Base-by-base conservation (phyloP, 2,113 vertebrate genomes). In the Hassar affinis region DNA sequence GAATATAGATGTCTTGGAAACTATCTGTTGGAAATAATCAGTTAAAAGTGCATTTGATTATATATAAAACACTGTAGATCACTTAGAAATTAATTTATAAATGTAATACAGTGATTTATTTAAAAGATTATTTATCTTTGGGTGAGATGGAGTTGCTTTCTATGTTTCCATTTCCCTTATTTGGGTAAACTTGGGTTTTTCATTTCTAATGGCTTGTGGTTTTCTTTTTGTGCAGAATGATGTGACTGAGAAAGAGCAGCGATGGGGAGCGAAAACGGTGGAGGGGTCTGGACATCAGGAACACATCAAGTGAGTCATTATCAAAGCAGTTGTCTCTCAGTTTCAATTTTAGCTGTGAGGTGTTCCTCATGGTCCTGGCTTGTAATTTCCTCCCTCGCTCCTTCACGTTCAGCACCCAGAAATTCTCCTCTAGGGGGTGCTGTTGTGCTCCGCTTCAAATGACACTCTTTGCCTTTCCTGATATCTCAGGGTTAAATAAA, bases 191-290 rank as follows among this genome's bases (percentile, higher is more conserved):
- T 35, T 10, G 1, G 1, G 3, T 6, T 14, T 35, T 20, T 7
- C 5, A 10, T n/a, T 45, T 3, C 49, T 42, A 20, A 45, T 81
- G 38, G 56, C 76, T 59, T 30, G 22, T 22, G 3, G 33, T 81
- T 0, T 0, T 6, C 75, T 80, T 87, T 78, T 45, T 91, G 86
- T 76, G 1, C 88, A 99, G 98, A 99, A 99, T 0, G 97, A 99
- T 1, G 93, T 99, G 2, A 96, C 96, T 0, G 98, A 99, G 90
- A 97, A 98, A 78, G 97, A 99, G 20, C 98, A 99, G 90, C 94
- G 98, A 84, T 99, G 98, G 98, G 98, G 98, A 1, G 97, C 98
- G 20, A 99, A 98, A 88, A 98, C 98, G 0, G 97, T 99, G 88
- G 90, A 91, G 6, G 98, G 98, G 11, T 99, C 98, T 0, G 98